These are phyloP conservation scores for Corythaixoides concolor DNA, from an alignment of 2,113 vertebrate genomes.

Conservation along the genomic window DNA sequence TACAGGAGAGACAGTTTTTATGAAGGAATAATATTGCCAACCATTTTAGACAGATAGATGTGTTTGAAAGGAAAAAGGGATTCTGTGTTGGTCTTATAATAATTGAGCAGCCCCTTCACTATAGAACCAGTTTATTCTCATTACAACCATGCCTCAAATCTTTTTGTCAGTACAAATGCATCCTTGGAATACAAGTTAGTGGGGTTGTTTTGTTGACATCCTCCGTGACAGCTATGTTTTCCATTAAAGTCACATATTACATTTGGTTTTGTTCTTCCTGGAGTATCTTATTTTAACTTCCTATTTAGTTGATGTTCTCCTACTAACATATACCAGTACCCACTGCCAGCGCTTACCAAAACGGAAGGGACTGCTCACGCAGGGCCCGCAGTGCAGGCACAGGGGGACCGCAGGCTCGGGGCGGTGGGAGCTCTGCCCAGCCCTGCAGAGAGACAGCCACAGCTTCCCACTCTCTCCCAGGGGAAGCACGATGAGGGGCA, in stretches of 20 bases:
- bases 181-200: neutral
- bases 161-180: neutral
- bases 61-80: neutral
- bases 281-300: neutral
- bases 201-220: neutral
- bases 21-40: neutral
- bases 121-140: neutral
- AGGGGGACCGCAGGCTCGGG: rapidly evolving
- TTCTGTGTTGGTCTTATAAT: neutral
- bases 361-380: rapidly evolving
- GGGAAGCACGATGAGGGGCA: neutral
- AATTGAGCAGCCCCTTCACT: neutral
- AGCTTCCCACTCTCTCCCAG: neutral
- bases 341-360: neutral
- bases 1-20: neutral
- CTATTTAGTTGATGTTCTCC: neutral
- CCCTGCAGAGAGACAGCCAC: neutral
- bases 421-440: neutral
- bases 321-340: neutral
- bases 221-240: neutral
- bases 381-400: rapidly evolving
- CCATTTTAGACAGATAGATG: neutral
- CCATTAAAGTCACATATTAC: neutral
- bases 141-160: neutral
- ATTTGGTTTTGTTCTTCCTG: neutral